A percentile compares a stretch with the other conserved stretches of the same genome.
Evolutionary conservation across 92 coral and sea anemone genomes (phyloP).

Genomic region (Blastomussa wellsi): DNA sequence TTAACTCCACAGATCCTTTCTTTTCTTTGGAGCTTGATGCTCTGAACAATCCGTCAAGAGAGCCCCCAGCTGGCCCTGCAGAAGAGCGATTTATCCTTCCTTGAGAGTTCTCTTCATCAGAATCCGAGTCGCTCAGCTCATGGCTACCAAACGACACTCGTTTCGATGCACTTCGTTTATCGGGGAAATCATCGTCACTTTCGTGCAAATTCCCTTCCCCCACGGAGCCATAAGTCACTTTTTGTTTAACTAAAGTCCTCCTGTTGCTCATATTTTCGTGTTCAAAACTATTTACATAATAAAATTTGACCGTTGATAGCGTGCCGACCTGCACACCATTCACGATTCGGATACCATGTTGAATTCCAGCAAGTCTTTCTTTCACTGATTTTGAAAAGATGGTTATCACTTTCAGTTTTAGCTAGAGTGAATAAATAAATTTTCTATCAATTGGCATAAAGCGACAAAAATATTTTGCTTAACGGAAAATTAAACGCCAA

Average conservation of each 20-base stretch:
- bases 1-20: constrained; percentile 4
- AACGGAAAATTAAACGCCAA: constrained; percentile 22
- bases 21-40: constrained; percentile 34
- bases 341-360: not conserved
- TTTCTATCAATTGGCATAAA: not conserved
- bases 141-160: constrained; percentile 73
- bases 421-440: not conserved
- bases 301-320: constrained; percentile 25
- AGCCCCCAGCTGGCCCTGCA: constrained; percentile 23
- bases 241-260: constrained; percentile 75
- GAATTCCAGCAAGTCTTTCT: not conserved
- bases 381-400: not conserved
- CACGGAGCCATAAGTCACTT: constrained; percentile 47
- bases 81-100: constrained; percentile 66
- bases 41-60: constrained; percentile 55
- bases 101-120: constrained; percentile 74
- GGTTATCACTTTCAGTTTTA: not conserved
- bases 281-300: not conserved
- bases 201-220: constrained; percentile 42
- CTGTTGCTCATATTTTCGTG: constrained; percentile 39
- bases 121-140: constrained; percentile 53
- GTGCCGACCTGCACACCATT: not conserved
- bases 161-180: constrained; percentile 36
- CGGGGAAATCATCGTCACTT: constrained; percentile 22
- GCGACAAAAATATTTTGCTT: constrained; percentile 14